These are phyloP conservation scores for Drosophila parabipectinata DNA, from an alignment of 1,140 invertebrate species.

Conservation along the genomic window DNA sequence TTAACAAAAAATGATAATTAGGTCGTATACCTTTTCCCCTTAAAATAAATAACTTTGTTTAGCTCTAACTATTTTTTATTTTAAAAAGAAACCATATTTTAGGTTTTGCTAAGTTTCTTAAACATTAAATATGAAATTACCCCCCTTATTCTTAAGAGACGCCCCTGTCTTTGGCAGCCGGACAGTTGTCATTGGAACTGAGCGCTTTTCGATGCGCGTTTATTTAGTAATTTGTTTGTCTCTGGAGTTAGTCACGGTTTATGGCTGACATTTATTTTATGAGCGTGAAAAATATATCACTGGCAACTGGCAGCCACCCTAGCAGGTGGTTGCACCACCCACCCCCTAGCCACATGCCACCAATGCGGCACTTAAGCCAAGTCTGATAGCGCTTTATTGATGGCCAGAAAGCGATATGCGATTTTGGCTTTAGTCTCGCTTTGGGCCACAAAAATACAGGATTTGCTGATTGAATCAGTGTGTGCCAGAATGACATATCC, in stretches of 20 bases:
- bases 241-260: constrained; percentile 71
- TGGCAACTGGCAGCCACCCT: constrained; percentile 10
- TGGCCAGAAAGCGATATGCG: constrained; percentile 32
- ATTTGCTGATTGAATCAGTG: constrained; percentile 46
- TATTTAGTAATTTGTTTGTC: constrained; percentile 79
- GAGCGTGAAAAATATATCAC: constrained; percentile 78
- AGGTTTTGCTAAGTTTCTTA: neutral
- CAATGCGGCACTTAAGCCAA: constrained; percentile 60
- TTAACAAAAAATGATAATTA: no score
- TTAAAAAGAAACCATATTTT: no score
- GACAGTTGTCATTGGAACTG: constrained; percentile 3
- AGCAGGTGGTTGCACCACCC: constrained; percentile 51
- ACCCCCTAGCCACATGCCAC: neutral
- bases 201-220: constrained; percentile 52
- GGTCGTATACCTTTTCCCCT: no score
- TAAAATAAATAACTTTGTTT: no score
- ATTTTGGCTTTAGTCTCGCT: constrained; percentile 59
- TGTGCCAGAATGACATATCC: neutral
- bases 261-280: constrained; percentile 81
- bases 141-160: neutral
- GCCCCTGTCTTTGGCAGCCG: constrained; percentile 15
- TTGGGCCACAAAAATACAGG: constrained; percentile 14
- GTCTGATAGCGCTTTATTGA: constrained; percentile 75
- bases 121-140: neutral
- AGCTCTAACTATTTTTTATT: no score